Evolutionary conservation across 2,113 vertebrate genomes (phyloP), one percentile per base, ranked within the genome.

Genomic region (Glaucomys volans): DNA sequence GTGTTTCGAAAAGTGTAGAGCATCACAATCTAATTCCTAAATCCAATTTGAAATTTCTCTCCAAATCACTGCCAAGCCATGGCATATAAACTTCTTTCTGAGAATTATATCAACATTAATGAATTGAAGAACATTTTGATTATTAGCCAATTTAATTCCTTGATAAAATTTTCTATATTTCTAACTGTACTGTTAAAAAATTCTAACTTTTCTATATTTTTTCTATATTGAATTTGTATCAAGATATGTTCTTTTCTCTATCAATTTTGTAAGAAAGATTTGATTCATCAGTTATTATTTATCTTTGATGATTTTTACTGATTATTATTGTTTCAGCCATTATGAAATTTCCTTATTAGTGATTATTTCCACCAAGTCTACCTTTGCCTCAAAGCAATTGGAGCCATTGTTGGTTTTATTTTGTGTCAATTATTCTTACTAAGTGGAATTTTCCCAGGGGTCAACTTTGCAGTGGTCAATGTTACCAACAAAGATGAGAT

Each of bases 361-460:
- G 71, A 71, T 88, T 91, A 76, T 95, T 95, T 90, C 89, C 32
- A 90, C 84, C 75, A 91, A 80, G 64, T 88, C 71, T 62, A 62
- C 44, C 44, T 96, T 97, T 97, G 91, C 37, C 80, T 77, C 8
- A 50, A 37, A 86, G 72, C 82, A 91, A 7, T 92, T 90, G 83
- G 52, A 91, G 20, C 90, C 40, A 42, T 79, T 91, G 87, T 95
- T 74, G 37, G 42, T 95, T 94, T 94, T 85, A 86, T 92, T 96
- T 94, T 95, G 85, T 92, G 72, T 89, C 86, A 81, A 92, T 95
- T 93, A 91, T 83, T 90, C 75, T 37, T 85, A 82, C 92, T 37
- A 59, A 92, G 74, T 93, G 81, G 85, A 91, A 95, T 95, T 95
- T 96, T 76, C 92, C 84, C 83, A 80, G 71, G 57, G n/a, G 75